A percentile compares a stretch with the other conserved stretches of the same genome.
These are phyloP conservation scores for Pardalotus punctatus DNA, from an alignment of 2,113 vertebrate genomes.

Conservation along the genomic window DNA sequence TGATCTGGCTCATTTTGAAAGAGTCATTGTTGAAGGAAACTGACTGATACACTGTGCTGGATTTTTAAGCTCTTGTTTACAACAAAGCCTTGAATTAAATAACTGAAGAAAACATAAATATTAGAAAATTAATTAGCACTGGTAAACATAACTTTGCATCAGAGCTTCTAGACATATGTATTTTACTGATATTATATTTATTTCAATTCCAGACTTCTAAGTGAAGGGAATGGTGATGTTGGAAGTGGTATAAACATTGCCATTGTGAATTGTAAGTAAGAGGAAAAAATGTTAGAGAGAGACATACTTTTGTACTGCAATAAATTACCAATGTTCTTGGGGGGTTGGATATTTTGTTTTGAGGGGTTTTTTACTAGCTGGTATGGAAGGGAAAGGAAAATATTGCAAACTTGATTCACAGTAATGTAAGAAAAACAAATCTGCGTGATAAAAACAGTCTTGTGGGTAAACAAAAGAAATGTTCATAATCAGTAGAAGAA, in stretches of 20 bases:
- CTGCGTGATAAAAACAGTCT: background rate
- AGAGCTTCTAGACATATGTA: background rate
- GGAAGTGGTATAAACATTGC: conserved; percentile 77
- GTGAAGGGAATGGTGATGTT: conserved; percentile 4
- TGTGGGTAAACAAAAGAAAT: background rate
- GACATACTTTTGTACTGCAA: background rate
- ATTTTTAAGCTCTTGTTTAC: background rate
- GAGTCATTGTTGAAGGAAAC: background rate
- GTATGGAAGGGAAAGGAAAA: background rate
- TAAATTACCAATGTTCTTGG: background rate
- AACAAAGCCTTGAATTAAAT: background rate
- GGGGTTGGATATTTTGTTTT: background rate
- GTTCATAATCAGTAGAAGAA: background rate
- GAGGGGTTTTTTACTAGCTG: background rate
- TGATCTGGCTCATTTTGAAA: background rate
- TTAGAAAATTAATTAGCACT: background rate
- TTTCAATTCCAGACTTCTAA: conserved; percentile 70
- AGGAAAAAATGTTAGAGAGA: background rate
- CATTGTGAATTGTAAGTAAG: conserved; percentile 72
- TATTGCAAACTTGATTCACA: background rate
- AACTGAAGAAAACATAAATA: background rate
- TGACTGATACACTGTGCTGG: background rate
- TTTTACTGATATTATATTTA: background rate
- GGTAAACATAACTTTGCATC: background rate
- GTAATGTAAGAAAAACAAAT: background rate